Evolutionary conservation across 2,888 invertebrate species (phyloP).

Genomic region (Parelbella ahira): DNA sequence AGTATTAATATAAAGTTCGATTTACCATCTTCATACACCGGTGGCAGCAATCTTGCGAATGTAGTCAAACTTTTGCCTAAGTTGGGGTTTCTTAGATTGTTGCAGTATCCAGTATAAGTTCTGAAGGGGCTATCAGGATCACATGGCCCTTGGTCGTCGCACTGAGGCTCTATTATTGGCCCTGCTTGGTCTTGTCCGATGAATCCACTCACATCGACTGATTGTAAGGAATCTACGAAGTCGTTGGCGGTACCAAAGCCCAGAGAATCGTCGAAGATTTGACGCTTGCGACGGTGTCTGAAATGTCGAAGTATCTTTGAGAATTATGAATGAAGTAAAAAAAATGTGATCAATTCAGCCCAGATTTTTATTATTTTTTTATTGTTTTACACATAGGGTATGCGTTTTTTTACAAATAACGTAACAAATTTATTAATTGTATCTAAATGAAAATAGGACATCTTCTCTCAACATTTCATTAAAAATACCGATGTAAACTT

Average conservation of each 20-base stretch:
- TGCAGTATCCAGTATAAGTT: slow-evolving; percentile 91
- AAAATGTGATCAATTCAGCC: too few species aligned
- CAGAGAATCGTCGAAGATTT: slow-evolving; percentile 83
- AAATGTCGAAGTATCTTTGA: slow-evolving; percentile 6
- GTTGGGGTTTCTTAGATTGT: slow-evolving; percentile 90
- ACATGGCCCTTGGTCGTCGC: slow-evolving; percentile 86
- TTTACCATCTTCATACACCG: slow-evolving; percentile 94
- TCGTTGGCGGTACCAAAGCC: slow-evolving; percentile 80
- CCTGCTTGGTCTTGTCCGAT: slow-evolving; percentile 81
- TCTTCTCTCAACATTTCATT: too few species aligned
- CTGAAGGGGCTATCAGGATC: slow-evolving; percentile 86
- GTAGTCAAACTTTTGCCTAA: slow-evolving; percentile 92
- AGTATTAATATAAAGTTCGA: too few species aligned
- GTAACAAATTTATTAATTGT: too few species aligned
- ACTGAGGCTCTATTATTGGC: slow-evolving; percentile 84
- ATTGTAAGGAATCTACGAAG: slow-evolving; percentile 88
- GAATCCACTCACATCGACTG: slow-evolving; percentile 87
- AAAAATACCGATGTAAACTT: too few species aligned
- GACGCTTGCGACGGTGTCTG: slow-evolving; percentile 84
- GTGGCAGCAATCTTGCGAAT: slow-evolving; percentile 90
- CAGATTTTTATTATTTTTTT: too few species aligned
- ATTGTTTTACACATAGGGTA: too few species aligned
- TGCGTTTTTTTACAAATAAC: too few species aligned
- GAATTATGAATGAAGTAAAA: too few species aligned
- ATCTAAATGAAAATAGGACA: too few species aligned